Evolutionary conservation across 2,113 vertebrate species (phyloP).

Genomic region (Pseudolaguvia tuberculata): DNA sequence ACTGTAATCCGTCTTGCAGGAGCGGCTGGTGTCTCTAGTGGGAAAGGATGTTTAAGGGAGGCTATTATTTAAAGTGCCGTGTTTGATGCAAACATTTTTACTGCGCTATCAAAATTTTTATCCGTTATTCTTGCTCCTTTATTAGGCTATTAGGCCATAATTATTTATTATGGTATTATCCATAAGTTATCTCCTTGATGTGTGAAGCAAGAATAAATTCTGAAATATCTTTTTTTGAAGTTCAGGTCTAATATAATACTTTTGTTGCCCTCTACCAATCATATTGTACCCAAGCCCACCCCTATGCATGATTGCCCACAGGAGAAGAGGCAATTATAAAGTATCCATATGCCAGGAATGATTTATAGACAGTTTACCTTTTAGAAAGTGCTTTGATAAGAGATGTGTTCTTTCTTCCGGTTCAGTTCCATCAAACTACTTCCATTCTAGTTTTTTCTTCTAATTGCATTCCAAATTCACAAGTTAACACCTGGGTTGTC

Average conservation of each 20-base stretch:
- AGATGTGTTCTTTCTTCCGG: neutral
- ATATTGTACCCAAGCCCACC: neutral
- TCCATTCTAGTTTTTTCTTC: neutral
- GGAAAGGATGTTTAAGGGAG: slow-evolving; percentile 61
- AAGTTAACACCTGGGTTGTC: slow-evolving; percentile 27
- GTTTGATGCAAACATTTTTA: slow-evolving; percentile 44
- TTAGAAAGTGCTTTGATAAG: slow-evolving; percentile 24
- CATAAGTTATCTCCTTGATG: slow-evolving; percentile 12
- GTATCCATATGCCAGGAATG: slow-evolving; percentile 23
- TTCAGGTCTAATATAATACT: slow-evolving; percentile 2
- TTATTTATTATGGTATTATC: neutral
- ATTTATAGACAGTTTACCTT: slow-evolving; percentile 40
- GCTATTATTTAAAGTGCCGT: slow-evolving; percentile 55
- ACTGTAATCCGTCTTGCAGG: slow-evolving; percentile 76
- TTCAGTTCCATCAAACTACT: neutral
- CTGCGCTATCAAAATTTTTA: slow-evolving; percentile 28
- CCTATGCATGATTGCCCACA: slow-evolving; percentile 23
- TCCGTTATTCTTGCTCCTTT: slow-evolving; percentile 33
- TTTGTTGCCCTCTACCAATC: neutral
- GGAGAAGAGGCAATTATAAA: slow-evolving; percentile 26
- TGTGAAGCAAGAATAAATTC: neutral
- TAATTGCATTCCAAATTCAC: slow-evolving; percentile 26
- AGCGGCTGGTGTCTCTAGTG: slow-evolving; percentile 69
- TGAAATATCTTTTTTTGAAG: neutral
- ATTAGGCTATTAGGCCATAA: slow-evolving; percentile 9